A percentile compares a stretch with the other conserved stretches of the same genome.
Conservation (phyloP, 2,888 invertebrate genomes). For the Drosophila neonasuta region DNA sequence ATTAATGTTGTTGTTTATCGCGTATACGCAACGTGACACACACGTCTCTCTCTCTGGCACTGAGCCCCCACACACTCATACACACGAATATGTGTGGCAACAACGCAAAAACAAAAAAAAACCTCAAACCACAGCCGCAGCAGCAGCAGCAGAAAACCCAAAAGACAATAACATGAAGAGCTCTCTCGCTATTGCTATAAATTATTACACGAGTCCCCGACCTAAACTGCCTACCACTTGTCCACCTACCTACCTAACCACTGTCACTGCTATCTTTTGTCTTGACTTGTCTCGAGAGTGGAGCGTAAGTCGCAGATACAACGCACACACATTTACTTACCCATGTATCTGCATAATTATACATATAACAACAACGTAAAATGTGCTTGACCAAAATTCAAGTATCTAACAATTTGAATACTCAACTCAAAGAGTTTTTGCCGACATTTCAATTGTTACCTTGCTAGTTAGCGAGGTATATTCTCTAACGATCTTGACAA, state of each 20-base stretch:
- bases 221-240: conserved; percentile 58
- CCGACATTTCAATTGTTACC: conserved; percentile 43
- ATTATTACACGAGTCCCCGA: conserved; percentile 51
- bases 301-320: conserved; percentile 33
- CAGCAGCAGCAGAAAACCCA: neutral
- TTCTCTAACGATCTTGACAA: neutral
- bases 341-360: conserved; percentile 47
- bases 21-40: conserved; percentile 65
- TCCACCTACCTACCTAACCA: conserved; percentile 65
- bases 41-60: conserved; percentile 25
- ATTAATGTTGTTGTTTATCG: conserved; percentile 64
- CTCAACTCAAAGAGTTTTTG: conserved; percentile 59
- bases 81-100: conserved; percentile 29
- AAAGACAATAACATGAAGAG: conserved; percentile 57
- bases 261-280: conserved; percentile 47
- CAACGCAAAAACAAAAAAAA: conserved; percentile 20
- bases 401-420: conserved; percentile 63
- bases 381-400: conserved; percentile 70
- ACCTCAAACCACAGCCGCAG: conserved; percentile 1
- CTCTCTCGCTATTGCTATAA: conserved; percentile 54
- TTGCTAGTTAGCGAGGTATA: conserved; percentile 10
- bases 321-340: conserved; percentile 12
- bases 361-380: conserved; percentile 50
- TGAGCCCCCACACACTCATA: conserved; percentile 11
- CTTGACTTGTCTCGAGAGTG: conserved; percentile 11